Conservation (phyloP, 2,888 invertebrate species). For the Clunio marinus region DNA sequence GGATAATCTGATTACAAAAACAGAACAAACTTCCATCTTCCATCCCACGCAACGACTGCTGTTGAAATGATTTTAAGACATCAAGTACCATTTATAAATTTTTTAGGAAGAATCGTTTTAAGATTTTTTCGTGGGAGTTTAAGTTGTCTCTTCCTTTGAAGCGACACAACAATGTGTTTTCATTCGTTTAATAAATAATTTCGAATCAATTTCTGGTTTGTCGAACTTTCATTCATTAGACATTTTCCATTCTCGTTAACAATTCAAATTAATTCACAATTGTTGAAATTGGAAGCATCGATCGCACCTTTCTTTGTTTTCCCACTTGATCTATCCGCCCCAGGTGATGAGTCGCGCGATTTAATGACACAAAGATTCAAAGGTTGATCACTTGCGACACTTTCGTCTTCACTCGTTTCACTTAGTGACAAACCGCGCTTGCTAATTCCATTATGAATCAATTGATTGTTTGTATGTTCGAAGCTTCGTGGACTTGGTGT, state of each 20-base stretch:
- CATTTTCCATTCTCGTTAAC: no score
- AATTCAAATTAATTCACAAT: conserved; percentile 6
- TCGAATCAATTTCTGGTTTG: no score
- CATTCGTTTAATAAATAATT: no score
- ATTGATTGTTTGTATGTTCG: neutral
- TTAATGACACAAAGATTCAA: conserved; percentile 59
- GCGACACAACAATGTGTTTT: no score
- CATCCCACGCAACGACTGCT: conserved; percentile 10
- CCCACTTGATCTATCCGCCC: conserved; percentile 41
- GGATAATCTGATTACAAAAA: conserved; percentile 38
- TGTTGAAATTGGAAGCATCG: neutral
- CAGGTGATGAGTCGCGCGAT: conserved; percentile 48
- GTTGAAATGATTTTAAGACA: neutral
- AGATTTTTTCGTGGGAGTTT: neutral
- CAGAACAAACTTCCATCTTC: conserved; percentile 26
- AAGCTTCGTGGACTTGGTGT: conserved; percentile 24
- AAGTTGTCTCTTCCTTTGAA: neutral
- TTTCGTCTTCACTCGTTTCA: conserved; percentile 53
- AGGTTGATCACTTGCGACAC: conserved; percentile 54
- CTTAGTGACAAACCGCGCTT: conserved; percentile 44
- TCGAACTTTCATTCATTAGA: no score
- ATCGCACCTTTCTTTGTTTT: conserved; percentile 42
- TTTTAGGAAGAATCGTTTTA: conserved; percentile 10
- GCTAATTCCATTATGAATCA: conserved; percentile 14
- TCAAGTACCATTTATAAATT: conserved; percentile 2